phyloP scores from a whole-genome alignment of 2,113 vertebrate species.

The Alaudala cheleensis region DNA sequence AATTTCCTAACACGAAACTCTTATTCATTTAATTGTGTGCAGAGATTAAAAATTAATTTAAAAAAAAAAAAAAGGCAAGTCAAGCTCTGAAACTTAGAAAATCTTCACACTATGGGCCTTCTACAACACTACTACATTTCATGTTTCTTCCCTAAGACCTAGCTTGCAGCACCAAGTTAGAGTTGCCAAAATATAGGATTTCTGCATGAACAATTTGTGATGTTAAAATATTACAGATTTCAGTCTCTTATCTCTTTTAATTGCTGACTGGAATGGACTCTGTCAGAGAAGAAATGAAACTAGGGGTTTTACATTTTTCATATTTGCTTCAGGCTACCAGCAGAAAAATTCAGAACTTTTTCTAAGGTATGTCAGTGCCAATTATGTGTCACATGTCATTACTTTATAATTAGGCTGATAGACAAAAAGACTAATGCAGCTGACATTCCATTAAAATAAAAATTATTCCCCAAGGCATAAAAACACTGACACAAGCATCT shows the following conservation, averaged over 20 bases:
- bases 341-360: slow-evolving; percentile 28
- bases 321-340: slow-evolving; percentile 2
- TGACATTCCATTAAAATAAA: slow-evolving; percentile 43
- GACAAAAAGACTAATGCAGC: slow-evolving; percentile 29
- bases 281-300: slow-evolving; percentile 4
- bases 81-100: background rate
- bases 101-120: background rate
- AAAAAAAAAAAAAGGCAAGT: background rate
- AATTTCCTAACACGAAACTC: background rate
- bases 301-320: background rate
- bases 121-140: background rate
- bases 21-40: background rate
- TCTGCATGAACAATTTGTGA: background rate
- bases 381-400: slow-evolving; percentile 21
- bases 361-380: slow-evolving; percentile 5
- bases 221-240: background rate
- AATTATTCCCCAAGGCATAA: background rate
- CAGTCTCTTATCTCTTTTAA: background rate
- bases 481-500: slow-evolving; percentile 25
- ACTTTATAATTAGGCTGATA: slow-evolving; percentile 62
- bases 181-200: background rate
- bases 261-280: background rate
- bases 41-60: background rate
- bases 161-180: background rate
- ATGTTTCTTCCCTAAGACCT: background rate